phyloP scores from a whole-genome alignment of 2,797 vertebrate species.

The Ciconia nigra region DNA sequence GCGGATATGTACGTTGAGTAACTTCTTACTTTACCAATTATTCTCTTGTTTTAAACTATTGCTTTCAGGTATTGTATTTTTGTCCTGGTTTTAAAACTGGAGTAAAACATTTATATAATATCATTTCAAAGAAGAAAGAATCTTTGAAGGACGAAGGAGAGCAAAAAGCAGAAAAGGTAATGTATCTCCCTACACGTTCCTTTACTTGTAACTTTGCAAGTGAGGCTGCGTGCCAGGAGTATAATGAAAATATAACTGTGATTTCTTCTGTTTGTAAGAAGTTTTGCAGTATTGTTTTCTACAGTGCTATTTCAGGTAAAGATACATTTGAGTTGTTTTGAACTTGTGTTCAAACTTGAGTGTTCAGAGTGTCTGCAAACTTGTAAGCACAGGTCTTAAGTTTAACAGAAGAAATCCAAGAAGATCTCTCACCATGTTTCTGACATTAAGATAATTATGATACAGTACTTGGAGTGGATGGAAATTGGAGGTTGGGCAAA shows the following conservation, averaged over 20 bases:
- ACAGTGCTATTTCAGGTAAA: background rate
- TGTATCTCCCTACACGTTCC: accelerated
- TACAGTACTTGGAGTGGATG: background rate
- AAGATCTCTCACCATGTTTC: background rate
- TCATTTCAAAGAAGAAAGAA: conserved; percentile 84
- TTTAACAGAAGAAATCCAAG: background rate
- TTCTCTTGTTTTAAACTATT: background rate
- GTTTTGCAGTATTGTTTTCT: background rate
- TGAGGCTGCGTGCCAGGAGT: background rate
- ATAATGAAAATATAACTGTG: background rate
- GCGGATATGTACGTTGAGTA: background rate
- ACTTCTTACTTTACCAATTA: background rate
- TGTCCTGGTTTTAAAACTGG: conserved; percentile 94
- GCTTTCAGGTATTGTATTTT: conserved; percentile 89
- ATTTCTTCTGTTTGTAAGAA: background rate
- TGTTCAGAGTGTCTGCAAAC: background rate
- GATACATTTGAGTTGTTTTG: background rate
- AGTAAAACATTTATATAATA: conserved; percentile 85
- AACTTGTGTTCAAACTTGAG: background rate
- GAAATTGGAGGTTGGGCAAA: background rate
- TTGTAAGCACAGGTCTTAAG: background rate
- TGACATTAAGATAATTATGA: background rate
- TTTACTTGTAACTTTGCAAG: background rate
- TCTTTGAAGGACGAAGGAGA: conserved; percentile 77
- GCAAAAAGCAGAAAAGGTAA: conserved; percentile 77